phyloP scores from a whole-genome alignment of 2,888 invertebrate genomes.

The Yponomeuta evonymella region DNA sequence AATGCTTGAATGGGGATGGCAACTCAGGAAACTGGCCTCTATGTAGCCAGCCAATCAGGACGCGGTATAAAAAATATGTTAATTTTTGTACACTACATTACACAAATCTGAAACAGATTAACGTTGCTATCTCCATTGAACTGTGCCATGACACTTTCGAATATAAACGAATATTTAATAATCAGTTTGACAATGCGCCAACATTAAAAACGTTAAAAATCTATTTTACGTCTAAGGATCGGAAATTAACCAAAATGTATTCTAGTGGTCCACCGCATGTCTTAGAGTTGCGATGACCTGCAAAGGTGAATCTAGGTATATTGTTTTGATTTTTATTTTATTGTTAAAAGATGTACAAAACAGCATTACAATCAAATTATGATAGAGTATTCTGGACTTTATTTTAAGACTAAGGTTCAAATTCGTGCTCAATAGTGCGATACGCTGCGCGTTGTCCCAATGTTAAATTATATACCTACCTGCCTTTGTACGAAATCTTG shows the following conservation, averaged over 20 bases:
- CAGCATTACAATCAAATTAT: no score
- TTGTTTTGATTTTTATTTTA: no score
- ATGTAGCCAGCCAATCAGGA: not conserved
- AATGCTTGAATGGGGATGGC: not conserved
- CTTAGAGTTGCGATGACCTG: not conserved
- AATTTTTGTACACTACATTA: not conserved
- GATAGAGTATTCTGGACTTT: no score
- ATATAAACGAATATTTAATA: not conserved
- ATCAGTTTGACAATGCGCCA: conserved; percentile 62
- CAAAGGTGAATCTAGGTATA: no score
- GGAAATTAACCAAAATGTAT: conserved; percentile 5
- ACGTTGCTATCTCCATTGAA: conserved; percentile 1
- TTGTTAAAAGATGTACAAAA: no score
- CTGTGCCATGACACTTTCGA: conserved; percentile 14
- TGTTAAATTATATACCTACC: no score
- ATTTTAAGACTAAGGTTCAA: no score
- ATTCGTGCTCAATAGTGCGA: no score
- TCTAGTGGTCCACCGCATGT: not conserved
- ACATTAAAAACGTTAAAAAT: conserved; percentile 21
- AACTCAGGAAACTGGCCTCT: not conserved
- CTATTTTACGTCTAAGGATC: conserved; percentile 3
- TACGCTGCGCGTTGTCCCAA: no score
- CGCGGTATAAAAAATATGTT: not conserved
- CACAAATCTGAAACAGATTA: not conserved
- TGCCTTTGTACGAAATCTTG: no score